Base-by-base conservation (phyloP, 1,140 invertebrate species). In the Calosoma granatense region DNA sequence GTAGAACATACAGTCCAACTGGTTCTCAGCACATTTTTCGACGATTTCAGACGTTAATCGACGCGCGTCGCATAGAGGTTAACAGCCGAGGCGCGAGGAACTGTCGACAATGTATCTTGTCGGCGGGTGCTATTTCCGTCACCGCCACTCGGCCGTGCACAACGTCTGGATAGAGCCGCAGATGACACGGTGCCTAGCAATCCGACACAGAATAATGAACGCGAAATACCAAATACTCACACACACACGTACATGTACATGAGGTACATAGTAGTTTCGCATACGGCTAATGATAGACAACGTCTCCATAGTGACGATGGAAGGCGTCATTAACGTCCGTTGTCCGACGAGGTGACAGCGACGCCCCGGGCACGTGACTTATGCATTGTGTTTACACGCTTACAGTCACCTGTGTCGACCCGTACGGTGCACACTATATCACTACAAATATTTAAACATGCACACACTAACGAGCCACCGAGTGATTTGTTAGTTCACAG, bases 401-500 rank as follows among this genome's bases (percentile, higher is more conserved):
- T 14, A 54, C 54, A 36, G 26, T 36, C 26, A 36, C 26, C 26
- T 36, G 26, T 36, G 6, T 36, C 26, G 26, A 36, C 26, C 26
- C 26, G n/a, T 6, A n/a, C n/a, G n/a, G n/a, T n/a, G 6, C 36
- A 39, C 54, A 2, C 22, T 55, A 55, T 55, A 55, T 55, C 54
- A 55, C 54, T 30, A 41, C 54, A 55, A 41, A 55, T 55, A 55
- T 55, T 55, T 55, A 55, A 55, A 36, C 26, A 36, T n/a, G 54
- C 17, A 54, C 26, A n/a, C 22, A 36, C 30, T 22, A 55, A 55
- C 54, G 54, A 55, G 26, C 54, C 36, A 39, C 54, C 54, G 54
- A 55, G 54, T 55, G 54, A 55, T 55, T 55, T 55, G 54, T 55
- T 55, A 55, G 54, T 55, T 20, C 55, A 56, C 55, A 56, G 51